These are phyloP conservation scores for Lynx canadensis DNA, from an alignment of 2,113 vertebrate genomes.

Conservation along the genomic window DNA sequence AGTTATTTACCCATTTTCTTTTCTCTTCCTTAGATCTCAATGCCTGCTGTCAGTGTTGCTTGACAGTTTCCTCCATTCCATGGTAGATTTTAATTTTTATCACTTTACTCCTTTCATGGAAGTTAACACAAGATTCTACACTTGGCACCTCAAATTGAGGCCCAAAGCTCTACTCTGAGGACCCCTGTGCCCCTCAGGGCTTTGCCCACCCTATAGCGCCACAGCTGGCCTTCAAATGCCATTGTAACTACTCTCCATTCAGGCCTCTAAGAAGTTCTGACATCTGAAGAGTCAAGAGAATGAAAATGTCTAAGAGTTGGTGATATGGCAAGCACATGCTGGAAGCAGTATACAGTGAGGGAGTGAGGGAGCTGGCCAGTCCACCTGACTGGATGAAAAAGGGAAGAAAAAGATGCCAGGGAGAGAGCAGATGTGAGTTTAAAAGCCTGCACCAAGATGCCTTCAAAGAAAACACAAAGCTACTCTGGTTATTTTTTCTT, in stretches of 20 bases:
- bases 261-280: neutral
- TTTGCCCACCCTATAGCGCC: too few species aligned
- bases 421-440: neutral
- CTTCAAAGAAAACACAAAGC: neutral
- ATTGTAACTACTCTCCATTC: neutral
- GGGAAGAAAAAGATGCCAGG: neutral
- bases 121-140: conserved; percentile 6
- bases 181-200: neutral
- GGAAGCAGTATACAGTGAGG: neutral
- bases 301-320: neutral
- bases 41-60: neutral
- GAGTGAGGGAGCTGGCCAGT: too few species aligned
- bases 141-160: neutral
- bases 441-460: neutral
- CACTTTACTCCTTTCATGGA: neutral
- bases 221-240: neutral
- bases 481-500: neutral
- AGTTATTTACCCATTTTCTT: neutral
- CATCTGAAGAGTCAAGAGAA: neutral
- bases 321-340: rapidly evolving
- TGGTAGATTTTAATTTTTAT: conserved; percentile 40
- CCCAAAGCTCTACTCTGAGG: neutral
- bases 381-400: neutral
- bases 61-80: neutral
- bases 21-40: neutral